Percentiles rank a stretch among this genome's conserved stretches.
Conservation (phyloP, 2,113 vertebrate species). For the Delphinus delphis region DNA sequence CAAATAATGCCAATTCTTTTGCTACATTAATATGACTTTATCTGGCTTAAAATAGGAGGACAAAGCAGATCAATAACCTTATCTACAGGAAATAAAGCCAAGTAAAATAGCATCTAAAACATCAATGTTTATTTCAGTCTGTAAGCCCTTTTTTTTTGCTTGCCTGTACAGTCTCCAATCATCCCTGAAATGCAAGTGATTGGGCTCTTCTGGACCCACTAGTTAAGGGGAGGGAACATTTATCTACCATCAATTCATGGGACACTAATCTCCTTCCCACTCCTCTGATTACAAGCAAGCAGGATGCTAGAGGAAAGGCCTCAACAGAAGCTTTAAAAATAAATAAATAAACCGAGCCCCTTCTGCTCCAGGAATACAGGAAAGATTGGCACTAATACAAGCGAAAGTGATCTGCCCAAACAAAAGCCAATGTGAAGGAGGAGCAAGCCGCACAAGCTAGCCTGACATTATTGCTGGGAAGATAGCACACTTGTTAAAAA, state of each 20-base stretch:
- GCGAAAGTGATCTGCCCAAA: constrained; percentile 80
- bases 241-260: constrained; percentile 76
- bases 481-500: constrained; percentile 88
- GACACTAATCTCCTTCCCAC: constrained; percentile 74
- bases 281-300: constrained; percentile 71
- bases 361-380: constrained; percentile 78
- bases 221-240: constrained; percentile 78
- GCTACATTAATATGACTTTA: constrained; percentile 49
- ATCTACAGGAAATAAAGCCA: constrained; percentile 70
- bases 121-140: constrained; percentile 72
- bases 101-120: constrained; percentile 70
- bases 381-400: constrained; percentile 79
- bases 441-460: constrained; percentile 80
- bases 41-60: constrained; percentile 64
- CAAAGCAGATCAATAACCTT: constrained; percentile 75
- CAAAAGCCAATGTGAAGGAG: constrained; percentile 84
- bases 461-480: constrained; percentile 78
- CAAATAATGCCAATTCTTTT: constrained; percentile 60
- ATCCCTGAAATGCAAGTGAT: constrained; percentile 70
- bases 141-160: constrained; percentile 46
- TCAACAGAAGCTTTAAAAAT: constrained; percentile 76
- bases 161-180: constrained; percentile 69
- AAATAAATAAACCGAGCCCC: constrained; percentile 73
- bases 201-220: constrained; percentile 65
- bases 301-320: constrained; percentile 64